Evolutionary conservation across 64 coral and sea anemone species (phyloP).

Genomic region (Pocillopora verrucosa): DNA sequence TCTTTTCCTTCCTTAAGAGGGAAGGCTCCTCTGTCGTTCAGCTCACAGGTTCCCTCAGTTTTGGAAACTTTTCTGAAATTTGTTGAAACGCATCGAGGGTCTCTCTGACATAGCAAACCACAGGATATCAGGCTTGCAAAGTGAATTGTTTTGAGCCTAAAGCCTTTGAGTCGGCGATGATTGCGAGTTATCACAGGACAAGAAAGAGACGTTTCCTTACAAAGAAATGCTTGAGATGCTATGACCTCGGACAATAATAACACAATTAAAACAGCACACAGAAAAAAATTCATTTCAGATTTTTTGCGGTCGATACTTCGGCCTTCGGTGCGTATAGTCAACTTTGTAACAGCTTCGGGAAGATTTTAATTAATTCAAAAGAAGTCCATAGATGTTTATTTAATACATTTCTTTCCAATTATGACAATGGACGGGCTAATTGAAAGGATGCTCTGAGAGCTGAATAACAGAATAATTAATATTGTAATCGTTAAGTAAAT

Average conservation of each 20-base stretch:
- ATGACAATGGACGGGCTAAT: too few species aligned
- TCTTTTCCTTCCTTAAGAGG: background rate
- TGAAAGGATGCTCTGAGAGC: too few species aligned
- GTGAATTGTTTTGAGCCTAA: background rate
- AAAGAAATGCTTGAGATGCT: background rate
- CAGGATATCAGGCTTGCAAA: slow-evolving; percentile 2
- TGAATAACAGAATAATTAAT: too few species aligned
- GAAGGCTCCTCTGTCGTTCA: background rate
- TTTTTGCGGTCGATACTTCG: background rate
- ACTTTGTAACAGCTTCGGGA: background rate
- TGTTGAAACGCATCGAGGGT: slow-evolving; percentile 14
- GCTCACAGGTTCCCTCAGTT: background rate
- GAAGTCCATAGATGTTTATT: too few species aligned
- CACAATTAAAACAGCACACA: background rate
- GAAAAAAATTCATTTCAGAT: background rate
- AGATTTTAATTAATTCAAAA: background rate
- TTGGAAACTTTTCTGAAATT: background rate
- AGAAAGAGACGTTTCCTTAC: background rate
- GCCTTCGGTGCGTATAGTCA: too few species aligned
- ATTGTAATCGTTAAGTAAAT: too few species aligned
- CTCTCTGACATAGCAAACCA: slow-evolving; percentile 12
- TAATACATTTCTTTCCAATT: too few species aligned
- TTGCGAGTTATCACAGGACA: slow-evolving; percentile 8
- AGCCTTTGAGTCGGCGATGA: background rate
- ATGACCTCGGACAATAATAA: background rate